phyloP scores from a whole-genome alignment of 1,140 invertebrate species.

The Microvelia longipes region DNA sequence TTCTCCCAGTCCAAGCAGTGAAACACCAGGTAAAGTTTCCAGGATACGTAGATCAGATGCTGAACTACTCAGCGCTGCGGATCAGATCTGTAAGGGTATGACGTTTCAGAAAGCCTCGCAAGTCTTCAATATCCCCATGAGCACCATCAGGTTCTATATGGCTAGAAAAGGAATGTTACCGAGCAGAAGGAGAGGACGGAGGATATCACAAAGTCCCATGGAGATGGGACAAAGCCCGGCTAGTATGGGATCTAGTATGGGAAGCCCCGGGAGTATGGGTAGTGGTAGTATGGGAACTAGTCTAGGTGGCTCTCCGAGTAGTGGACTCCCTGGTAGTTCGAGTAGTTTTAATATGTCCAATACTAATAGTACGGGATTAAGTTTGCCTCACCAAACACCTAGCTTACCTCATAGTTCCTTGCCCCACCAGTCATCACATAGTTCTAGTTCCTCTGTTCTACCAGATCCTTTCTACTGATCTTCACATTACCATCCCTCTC shows the following conservation, averaged over 20 bases:
- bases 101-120: conserved; percentile 68
- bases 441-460: too few relatives aligned
- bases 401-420: background rate
- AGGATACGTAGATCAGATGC: conserved; percentile 51
- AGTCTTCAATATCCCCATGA: conserved; percentile 68
- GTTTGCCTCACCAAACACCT: background rate
- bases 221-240: conserved; percentile 23
- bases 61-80: conserved; percentile 54
- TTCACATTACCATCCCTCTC: background rate
- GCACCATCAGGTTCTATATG: conserved; percentile 71
- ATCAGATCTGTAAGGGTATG: conserved; percentile 59
- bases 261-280: background rate
- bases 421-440: too few relatives aligned
- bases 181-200: conserved; percentile 48
- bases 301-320: background rate
- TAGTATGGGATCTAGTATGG: background rate
- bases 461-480: background rate
- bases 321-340: background rate
- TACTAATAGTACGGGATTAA: background rate
- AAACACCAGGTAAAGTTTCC: conserved; percentile 21
- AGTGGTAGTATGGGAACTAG: background rate
- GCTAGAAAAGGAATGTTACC: conserved; percentile 62
- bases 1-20: conserved; percentile 12
- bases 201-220: conserved; percentile 31
- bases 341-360: background rate